These are phyloP conservation scores for Avahi laniger DNA, from an alignment of 2,797 vertebrate species.

Conservation along the genomic window DNA sequence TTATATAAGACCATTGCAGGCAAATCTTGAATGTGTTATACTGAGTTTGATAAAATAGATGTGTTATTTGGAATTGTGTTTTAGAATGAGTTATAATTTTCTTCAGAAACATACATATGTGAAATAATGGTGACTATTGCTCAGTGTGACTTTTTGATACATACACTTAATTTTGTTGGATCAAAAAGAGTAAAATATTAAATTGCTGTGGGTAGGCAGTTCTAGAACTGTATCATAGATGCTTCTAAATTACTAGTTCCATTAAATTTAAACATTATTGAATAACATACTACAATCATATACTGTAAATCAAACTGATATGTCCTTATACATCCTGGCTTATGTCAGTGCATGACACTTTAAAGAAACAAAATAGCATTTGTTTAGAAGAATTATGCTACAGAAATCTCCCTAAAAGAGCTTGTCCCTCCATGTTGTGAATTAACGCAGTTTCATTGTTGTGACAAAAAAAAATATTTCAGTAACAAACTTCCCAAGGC, in stretches of 20 bases:
- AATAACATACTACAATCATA: neutral
- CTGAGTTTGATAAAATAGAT: neutral
- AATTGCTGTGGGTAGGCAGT: neutral
- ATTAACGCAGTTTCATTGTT: neutral
- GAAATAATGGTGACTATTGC: neutral
- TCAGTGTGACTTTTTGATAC: conserved; percentile 39
- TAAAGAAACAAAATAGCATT: conserved; percentile 28
- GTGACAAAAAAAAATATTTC: conserved; percentile 17
- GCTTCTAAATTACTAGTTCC: conserved; percentile 37
- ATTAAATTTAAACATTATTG: conserved; percentile 38
- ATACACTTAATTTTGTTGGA: neutral
- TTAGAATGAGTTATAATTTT: conserved; percentile 2
- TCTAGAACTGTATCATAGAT: neutral
- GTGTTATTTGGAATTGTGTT: neutral
- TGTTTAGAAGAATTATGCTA: conserved; percentile 9
- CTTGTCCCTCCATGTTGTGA: neutral
- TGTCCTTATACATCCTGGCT: neutral
- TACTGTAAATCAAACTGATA: neutral
- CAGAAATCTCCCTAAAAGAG: neutral
- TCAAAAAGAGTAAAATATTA: conserved; percentile 25
- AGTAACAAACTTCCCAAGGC: neutral
- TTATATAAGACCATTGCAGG: neutral
- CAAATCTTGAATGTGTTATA: neutral
- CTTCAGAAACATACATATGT: neutral
- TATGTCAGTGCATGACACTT: neutral